Evolutionary conservation across 1,140 invertebrate genomes (phyloP), one percentile per base, ranked within the genome.

Genomic region (Caenorhabditis inopinata): DNA sequence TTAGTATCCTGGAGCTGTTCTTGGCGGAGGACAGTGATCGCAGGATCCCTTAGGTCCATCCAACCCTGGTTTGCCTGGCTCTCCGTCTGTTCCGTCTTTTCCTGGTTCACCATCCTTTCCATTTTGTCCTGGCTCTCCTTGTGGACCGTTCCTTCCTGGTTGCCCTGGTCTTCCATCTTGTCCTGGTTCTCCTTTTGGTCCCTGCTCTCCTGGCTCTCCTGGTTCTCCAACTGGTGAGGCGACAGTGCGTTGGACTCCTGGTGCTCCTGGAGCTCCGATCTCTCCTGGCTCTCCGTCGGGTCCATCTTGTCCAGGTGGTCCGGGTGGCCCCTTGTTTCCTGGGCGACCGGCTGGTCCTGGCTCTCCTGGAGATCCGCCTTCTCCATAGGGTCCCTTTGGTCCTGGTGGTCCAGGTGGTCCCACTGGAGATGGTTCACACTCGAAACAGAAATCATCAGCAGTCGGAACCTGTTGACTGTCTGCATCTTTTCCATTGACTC

Each of bases 361-460:
- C 75, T 42, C 46, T 42, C 47, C 75, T 45, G 47, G 35, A 14
- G 49, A 7, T 16, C 58, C 58, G 25, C 32, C 29, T 14, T 77
- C 48, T 32, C 76, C 76, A n/a, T 77, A 47, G 23, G 46, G 45
- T 77, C 76, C 76, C 76, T 77, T 77, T 51, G 45, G 48, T 79
- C 77, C 77, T 45, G 35, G 51, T 29, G 77, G 76, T 75, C 77
- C 81, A 23, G 68, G 76, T 45, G 77, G 76, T 82, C 81, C 76
- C 18, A 58, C 58, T 74, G 78, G 78, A 23, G 68, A 74, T 18
- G 78, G 68, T 27, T 73, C 58, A n/a, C 58, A 84, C 32, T 84
- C 83, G 58, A 84, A 84, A 79, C 83, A 84, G 74, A 83, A 83
- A 78, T 81, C 82, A 0, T 78, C 83, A 11, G 74, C 62, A 12